Evolutionary conservation across 2,797 vertebrate species (phyloP).

Genomic region (Ctenopoma kingsleyae): DNA sequence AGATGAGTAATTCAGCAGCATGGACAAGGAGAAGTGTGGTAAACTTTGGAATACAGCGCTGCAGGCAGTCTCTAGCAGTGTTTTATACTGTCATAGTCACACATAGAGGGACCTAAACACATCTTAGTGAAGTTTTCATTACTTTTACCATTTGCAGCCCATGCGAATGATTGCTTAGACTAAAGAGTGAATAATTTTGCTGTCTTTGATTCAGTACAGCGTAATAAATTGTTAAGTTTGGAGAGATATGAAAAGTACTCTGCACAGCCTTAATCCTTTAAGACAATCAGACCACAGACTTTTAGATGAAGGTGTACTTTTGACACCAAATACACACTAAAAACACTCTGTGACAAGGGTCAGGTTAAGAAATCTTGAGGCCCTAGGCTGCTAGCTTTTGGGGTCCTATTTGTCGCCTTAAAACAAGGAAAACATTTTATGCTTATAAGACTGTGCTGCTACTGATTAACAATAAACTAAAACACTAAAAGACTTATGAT

Average conservation of each 20-base stretch:
- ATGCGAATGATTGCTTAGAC: constrained; percentile 26
- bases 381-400: no score
- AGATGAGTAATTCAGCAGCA: constrained; percentile 40
- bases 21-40: constrained; percentile 41
- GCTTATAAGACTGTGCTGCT: no score
- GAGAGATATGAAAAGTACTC: neutral
- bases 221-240: neutral
- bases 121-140: constrained; percentile 28
- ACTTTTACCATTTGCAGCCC: constrained; percentile 21
- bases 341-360: neutral
- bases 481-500: no score
- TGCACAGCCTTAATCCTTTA: constrained; percentile 1
- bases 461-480: no score
- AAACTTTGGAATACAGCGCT: constrained; percentile 44
- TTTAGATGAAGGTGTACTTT: neutral
- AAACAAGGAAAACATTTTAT: no score
- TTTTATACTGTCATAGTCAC: constrained; percentile 10
- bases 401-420: no score
- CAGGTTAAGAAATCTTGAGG: no score
- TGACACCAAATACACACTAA: neutral
- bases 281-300: neutral
- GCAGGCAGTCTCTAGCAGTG: constrained; percentile 41
- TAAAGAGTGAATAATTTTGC: constrained; percentile 9
- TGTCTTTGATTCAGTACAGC: constrained; percentile 10
- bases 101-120: constrained; percentile 18